Evolutionary conservation across 2,113 vertebrate species (phyloP), one percentile per base, ranked within the genome.

Genomic region (Andinoacara biseriatus): DNA sequence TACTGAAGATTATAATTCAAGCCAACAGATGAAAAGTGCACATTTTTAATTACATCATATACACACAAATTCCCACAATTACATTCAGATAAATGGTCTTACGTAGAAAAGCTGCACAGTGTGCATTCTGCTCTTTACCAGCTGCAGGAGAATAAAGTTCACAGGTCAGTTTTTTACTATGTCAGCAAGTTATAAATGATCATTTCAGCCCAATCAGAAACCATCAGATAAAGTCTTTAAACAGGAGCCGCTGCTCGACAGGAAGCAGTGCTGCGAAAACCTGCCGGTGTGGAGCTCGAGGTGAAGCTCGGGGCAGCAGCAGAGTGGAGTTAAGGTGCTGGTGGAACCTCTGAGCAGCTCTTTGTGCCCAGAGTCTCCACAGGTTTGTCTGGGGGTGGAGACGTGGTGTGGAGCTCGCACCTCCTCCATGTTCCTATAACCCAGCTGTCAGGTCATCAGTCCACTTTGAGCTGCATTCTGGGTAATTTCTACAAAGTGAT

Each of bases 31-130:
- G 33, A 85, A 91, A 92, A 91, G 87, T 92, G 88, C 85, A 87
- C 82, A 49, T 72, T 56, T 90, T 94, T 95, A 95, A 95, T 93
- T 94, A 94, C 94, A 95, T 56, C 90, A 94, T 92, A 76, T 63
- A 95, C 90, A 93, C 90, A 94, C 93, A 94, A 82, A 81, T 77
- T 79, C 4, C 76, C 52, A 85, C 83, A 60, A 75, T 95, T 94
- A 91, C 93, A 94, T 93, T 95, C 84, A 93, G 56, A 86, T 88
- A 91, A 40, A 63, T 74, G 76, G 10, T 67, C 49, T 59, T 60
- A 81, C 17, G 46, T 86, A 59, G 13, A 61, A 56, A 52, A 52
- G 17, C 65, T 52, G 43, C 65, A 72, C 14, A 24, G 43, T 52
- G 29, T 89, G 88, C 87, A 85, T 86, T 82, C 63, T 78, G 11